Conservation (phyloP, 2,888 invertebrate genomes). For the Melieria crassipennis region DNA sequence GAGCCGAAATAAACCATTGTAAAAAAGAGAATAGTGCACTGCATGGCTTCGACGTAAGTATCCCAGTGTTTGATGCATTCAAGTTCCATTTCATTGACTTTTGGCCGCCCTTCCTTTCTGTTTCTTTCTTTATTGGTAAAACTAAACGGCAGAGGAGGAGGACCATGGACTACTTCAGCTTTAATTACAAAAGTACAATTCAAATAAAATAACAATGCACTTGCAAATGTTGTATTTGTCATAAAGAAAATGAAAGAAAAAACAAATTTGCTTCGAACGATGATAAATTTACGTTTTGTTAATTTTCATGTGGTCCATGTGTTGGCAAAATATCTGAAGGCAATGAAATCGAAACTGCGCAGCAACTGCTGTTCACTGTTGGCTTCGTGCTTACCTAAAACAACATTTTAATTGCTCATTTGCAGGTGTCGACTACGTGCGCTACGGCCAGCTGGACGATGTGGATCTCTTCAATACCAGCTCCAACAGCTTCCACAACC, state of each 20-base stretch:
- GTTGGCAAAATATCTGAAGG: slow-evolving; percentile 61
- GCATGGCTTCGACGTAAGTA: slow-evolving; percentile 44
- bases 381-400: too few relatives aligned
- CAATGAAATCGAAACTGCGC: slow-evolving; percentile 59
- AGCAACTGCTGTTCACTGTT: slow-evolving; percentile 10
- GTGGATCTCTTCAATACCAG: slow-evolving; percentile 59
- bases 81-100: slow-evolving; percentile 52
- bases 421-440: slow-evolving; percentile 60
- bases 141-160: slow-evolving; percentile 16
- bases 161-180: slow-evolving; percentile 43
- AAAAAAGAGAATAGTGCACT: slow-evolving; percentile 36
- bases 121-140: slow-evolving; percentile 17
- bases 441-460: slow-evolving; percentile 60
- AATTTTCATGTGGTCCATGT: slow-evolving; percentile 56
- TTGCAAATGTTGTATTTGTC: not conserved
- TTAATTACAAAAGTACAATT: slow-evolving; percentile 5
- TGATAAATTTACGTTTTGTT: slow-evolving; percentile 5
- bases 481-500: slow-evolving; percentile 59
- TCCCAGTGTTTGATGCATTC: slow-evolving; percentile 41
- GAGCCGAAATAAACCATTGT: slow-evolving; percentile 32
- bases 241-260: slow-evolving; percentile 14
- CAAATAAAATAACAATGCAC: slow-evolving; percentile 11
- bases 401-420: slow-evolving; percentile 21
- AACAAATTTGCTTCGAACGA: slow-evolving; percentile 5
- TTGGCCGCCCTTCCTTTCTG: slow-evolving; percentile 42